A percentile compares a stretch with the other conserved stretches of the same genome.
These are phyloP conservation scores for Podarcis siculus DNA, from an alignment of 2,797 vertebrate genomes.

Conservation along the genomic window DNA sequence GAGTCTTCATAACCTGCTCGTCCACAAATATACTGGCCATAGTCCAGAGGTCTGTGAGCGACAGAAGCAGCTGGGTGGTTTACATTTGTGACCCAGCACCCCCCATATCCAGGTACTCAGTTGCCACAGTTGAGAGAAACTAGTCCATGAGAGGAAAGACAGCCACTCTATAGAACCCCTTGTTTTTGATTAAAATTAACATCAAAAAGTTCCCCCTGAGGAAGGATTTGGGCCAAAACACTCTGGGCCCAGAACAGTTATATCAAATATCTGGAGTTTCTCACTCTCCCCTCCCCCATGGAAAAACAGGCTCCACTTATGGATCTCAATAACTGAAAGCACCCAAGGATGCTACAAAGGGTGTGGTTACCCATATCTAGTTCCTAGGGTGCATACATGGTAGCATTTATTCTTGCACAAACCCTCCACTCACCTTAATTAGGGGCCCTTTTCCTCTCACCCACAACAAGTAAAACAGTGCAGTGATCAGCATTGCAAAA, in stretches of 20 bases:
- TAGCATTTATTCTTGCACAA: neutral
- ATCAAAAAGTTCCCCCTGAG: too few relatives aligned
- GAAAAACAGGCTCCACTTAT: neutral
- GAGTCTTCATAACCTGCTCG: neutral
- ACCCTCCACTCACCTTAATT: neutral
- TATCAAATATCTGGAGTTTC: too few relatives aligned
- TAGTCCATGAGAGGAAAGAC: neutral
- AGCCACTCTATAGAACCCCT: too few relatives aligned
- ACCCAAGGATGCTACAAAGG: neutral
- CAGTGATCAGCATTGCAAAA: too few relatives aligned
- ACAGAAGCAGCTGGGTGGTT: neutral
- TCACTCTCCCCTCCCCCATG: too few relatives aligned
- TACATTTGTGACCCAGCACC: neutral
- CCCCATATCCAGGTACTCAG: neutral
- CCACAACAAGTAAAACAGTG: too few relatives aligned
- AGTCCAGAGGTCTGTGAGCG: neutral
- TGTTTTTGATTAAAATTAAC: too few relatives aligned
- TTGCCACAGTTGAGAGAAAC: neutral
- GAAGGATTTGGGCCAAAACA: too few relatives aligned
- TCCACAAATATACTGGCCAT: neutral
- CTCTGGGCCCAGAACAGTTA: too few relatives aligned
- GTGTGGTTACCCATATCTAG: too few relatives aligned
- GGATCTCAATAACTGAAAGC: neutral
- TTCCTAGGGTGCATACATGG: too few relatives aligned
- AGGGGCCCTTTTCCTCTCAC: neutral